Percentiles rank a stretch among this genome's conserved stretches.
phyloP scores from a whole-genome alignment of 2,888 invertebrate species.

The Toxonevra muliebris region DNA sequence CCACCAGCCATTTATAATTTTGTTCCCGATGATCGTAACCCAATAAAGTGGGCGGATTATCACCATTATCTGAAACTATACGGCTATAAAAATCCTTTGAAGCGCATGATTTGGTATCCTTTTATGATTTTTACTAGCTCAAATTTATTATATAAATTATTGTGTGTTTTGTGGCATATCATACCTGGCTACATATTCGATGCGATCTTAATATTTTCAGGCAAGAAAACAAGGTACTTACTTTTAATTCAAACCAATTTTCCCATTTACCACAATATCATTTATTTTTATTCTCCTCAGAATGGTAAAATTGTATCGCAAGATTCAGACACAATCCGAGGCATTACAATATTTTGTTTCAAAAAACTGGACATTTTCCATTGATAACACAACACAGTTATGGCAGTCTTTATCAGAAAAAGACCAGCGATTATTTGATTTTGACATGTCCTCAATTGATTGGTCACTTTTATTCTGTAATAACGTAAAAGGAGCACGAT shows the following conservation, averaged over 20 bases:
- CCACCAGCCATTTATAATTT: constrained; percentile 74
- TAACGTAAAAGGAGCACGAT: constrained; percentile 78
- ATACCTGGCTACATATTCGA: constrained; percentile 73
- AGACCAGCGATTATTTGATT: constrained; percentile 72
- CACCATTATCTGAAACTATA: constrained; percentile 52
- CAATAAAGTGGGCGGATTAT: constrained; percentile 82
- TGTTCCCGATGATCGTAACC: constrained; percentile 82
- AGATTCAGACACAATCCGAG: constrained; percentile 80
- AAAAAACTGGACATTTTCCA: constrained; percentile 76
- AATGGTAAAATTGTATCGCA: constrained; percentile 79
- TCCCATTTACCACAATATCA: neutral
- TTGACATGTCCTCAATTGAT: constrained; percentile 75
- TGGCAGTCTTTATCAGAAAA: constrained; percentile 62
- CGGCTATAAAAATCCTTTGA: constrained; percentile 69
- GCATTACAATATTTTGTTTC: constrained; percentile 79
- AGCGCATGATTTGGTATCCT: constrained; percentile 76
- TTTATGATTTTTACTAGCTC: constrained; percentile 66
- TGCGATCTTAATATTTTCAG: constrained; percentile 49
- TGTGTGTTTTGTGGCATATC: constrained; percentile 71
- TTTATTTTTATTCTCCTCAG: constrained; percentile 60
- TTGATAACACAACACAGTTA: constrained; percentile 68
- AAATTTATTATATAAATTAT: constrained; percentile 61
- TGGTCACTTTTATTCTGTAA: constrained; percentile 68
- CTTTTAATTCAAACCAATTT: neutral
- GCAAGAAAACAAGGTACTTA: constrained; percentile 58